Evolutionary conservation across 2,113 vertebrate species (phyloP).

Genomic region (Paramormyrops kingsleyae): DNA sequence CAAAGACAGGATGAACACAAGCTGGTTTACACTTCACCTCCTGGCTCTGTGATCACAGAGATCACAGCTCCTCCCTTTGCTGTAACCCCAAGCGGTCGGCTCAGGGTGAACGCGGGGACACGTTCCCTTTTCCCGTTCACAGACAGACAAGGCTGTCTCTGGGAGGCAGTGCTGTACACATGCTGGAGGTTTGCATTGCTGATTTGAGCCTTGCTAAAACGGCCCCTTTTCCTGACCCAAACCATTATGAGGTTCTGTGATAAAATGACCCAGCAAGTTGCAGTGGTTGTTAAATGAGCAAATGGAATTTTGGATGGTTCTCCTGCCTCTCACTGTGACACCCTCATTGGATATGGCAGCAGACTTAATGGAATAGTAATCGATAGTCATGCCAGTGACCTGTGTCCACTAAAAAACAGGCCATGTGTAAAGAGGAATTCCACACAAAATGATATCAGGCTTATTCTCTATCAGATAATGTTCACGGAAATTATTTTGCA

Average conservation of each 20-base stretch:
- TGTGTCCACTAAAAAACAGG: background rate
- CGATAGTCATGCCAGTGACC: background rate
- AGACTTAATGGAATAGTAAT: conserved; percentile 3
- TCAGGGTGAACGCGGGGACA: background rate
- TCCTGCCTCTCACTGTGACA: background rate
- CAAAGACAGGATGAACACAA: background rate
- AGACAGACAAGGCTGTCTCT: background rate
- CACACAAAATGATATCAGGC: background rate
- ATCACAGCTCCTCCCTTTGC: background rate
- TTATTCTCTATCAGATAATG: background rate
- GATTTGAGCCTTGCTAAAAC: background rate
- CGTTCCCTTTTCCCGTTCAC: background rate
- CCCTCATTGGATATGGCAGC: background rate
- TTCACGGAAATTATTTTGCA: background rate
- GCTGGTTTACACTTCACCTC: background rate
- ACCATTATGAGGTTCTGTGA: background rate
- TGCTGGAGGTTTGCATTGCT: background rate
- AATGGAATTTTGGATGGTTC: background rate
- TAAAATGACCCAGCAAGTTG: background rate
- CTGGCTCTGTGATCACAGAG: background rate
- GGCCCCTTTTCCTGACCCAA: background rate
- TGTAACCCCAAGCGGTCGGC: background rate
- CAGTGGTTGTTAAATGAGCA: background rate
- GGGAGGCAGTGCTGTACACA: background rate
- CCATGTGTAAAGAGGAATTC: background rate